Percentiles rank a stretch among this genome's conserved stretches.
phyloP scores from a whole-genome alignment of 1,140 invertebrate species.

The Ostrea edulis region DNA sequence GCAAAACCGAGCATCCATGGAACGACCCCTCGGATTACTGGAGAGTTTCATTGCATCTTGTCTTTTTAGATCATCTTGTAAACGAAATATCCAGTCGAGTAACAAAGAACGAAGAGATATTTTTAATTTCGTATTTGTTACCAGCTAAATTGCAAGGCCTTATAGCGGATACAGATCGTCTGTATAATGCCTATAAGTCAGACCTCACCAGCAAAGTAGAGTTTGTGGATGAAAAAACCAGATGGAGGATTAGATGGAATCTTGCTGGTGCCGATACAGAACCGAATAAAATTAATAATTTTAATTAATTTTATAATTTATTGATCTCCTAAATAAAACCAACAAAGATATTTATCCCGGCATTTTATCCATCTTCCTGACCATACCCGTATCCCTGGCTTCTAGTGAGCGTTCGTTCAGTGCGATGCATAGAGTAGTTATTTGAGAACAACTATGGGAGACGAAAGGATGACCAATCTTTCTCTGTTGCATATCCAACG shows the following conservation, averaged over 20 bases:
- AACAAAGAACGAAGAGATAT: conserved; percentile 36
- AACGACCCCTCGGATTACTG: conserved; percentile 29
- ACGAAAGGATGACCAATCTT: conserved; percentile 16
- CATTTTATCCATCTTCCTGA: conserved; percentile 40
- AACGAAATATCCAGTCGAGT: conserved; percentile 19
- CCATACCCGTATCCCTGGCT: conserved; percentile 52
- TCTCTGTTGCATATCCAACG: conserved; percentile 1
- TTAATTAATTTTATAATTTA: too few relatives aligned
- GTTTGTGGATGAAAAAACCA: conserved; percentile 15
- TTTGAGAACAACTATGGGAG: conserved; percentile 37
- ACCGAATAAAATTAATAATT: too few relatives aligned
- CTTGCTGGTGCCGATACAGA: not conserved
- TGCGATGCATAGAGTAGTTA: conserved; percentile 41
- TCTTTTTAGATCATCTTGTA: conserved; percentile 43
- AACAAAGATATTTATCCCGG: conserved; percentile 40
- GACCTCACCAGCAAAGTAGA: conserved; percentile 37
- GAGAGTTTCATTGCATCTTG: conserved; percentile 38
- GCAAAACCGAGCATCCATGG: conserved; percentile 41
- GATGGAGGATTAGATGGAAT: conserved; percentile 41
- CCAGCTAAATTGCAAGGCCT: conserved; percentile 14
- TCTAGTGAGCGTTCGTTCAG: conserved; percentile 50
- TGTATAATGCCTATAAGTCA: not conserved
- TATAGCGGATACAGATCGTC: not conserved
- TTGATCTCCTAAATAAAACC: not conserved
- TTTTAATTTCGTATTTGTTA: conserved; percentile 31